Evolutionary conservation across 2,888 invertebrate species (phyloP), one percentile per base, ranked within the genome.

Genomic region (Actias luna): DNA sequence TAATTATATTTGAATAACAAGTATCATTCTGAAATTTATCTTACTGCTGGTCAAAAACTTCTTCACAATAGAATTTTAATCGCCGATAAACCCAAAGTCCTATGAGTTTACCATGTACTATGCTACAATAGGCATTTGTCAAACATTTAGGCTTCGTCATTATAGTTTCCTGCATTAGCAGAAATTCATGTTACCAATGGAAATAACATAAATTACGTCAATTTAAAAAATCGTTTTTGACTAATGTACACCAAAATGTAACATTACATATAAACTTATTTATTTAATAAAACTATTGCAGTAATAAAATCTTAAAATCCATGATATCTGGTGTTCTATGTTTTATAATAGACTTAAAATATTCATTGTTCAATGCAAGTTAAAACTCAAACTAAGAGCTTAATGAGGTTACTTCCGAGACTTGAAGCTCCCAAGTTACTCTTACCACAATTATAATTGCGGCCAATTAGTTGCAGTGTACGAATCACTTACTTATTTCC

Each of bases 321-420:
- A 2, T 46, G 22, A 46, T 46, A 22, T 22, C 2, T 10, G 22
- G 8, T 10, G 22, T 65, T 66, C 67, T 66, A 67, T 67, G 63
- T 68, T 62, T 36, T 62, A 65, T 66, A 72, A 68, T 72, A 68
- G 68, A 71, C 70, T 66, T 64, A 68, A 68, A 74, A 74, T 75
- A 73, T 72, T 71, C 71, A 75, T 71, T 66, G 69, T 69, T 67
- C 66, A 69, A 61, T 66, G 61, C 63, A 69, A 69, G 71, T 77
- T 63, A 70, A 65, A 67, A 68, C 61, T 36, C 22, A 58, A 61
- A 58, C 63, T 61, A 60, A 59, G 59, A 70, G 67, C 65, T 67
- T 75, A 73, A 77, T 70, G 67, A 74, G 69, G 73, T 75, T 77
- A 77, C 73, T 69, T 68, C 63, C 65, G 60, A 62, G 67, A 69